A percentile compares a stretch with the other conserved stretches of the same genome.
Conservation (phyloP, 2,888 invertebrate species). For the Phasia obesa region DNA sequence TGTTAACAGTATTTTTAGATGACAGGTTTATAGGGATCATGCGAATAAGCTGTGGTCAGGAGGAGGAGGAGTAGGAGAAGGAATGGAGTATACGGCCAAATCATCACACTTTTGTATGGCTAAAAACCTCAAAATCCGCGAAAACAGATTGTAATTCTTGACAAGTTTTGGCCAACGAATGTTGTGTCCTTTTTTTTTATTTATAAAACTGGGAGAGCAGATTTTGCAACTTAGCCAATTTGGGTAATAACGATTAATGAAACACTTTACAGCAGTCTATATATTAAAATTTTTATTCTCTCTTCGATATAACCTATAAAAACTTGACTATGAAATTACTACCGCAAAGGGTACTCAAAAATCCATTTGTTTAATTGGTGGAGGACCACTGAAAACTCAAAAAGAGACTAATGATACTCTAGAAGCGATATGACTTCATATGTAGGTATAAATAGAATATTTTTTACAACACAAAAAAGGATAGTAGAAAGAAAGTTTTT, state of each 20-base stretch:
- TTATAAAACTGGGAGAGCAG: not conserved
- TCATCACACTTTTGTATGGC: constrained; percentile 32
- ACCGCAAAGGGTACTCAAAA: too few species aligned
- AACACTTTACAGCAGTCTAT: not conserved
- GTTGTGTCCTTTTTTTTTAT: not conserved
- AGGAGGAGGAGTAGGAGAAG: too few species aligned
- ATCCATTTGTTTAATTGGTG: too few species aligned
- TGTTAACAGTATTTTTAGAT: constrained; percentile 70
- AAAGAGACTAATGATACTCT: too few species aligned
- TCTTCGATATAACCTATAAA: too few species aligned
- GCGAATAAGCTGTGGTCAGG: not conserved
- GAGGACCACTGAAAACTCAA: too few species aligned
- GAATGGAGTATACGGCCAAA: not conserved
- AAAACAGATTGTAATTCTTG: constrained; percentile 70
- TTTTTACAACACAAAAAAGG: too few species aligned
- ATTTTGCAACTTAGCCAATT: too few species aligned
- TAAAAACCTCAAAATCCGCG: constrained; percentile 68
- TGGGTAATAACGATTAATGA: not conserved
- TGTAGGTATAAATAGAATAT: too few species aligned
- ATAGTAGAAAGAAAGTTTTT: too few species aligned
- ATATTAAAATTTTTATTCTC: not conserved
- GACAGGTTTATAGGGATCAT: constrained; percentile 70
- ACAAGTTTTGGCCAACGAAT: constrained; percentile 62
- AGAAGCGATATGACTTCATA: too few species aligned
- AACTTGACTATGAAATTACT: too few species aligned